Evolutionary conservation across 2,113 vertebrate species (phyloP).

Genomic region (Lipophrys pholis): DNA sequence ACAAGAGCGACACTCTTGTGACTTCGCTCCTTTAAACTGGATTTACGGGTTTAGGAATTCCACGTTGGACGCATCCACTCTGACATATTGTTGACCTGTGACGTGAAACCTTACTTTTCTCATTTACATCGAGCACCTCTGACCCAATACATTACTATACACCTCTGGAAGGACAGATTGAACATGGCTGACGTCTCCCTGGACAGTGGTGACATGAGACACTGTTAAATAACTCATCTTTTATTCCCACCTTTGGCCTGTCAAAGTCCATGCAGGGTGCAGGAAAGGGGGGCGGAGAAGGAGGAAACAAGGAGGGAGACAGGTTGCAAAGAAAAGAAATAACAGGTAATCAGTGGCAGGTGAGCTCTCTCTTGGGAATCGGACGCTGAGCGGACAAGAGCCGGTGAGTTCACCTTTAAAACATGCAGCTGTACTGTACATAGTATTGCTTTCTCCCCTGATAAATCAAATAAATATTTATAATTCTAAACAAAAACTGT

Average conservation of each 20-base stretch:
- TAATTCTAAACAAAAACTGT: background rate
- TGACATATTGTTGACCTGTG: too few species aligned
- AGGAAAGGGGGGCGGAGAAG: background rate
- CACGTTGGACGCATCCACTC: too few species aligned
- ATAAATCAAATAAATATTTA: background rate
- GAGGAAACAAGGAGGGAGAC: conserved; percentile 23
- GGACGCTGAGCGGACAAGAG: conserved; percentile 50
- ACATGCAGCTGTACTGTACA: background rate
- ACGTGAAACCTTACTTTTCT: too few species aligned
- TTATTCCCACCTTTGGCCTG: conserved; percentile 92
- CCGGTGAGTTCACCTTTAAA: conserved; percentile 66
- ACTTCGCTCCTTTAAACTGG: too few species aligned
- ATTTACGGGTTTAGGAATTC: too few species aligned
- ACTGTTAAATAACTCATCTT: conserved; percentile 94
- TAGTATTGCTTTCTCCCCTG: background rate
- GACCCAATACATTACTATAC: conserved; percentile 10
- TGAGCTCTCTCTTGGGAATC: conserved; percentile 59
- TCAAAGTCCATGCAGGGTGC: conserved; percentile 85
- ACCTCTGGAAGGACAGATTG: background rate
- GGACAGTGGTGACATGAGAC: conserved; percentile 55
- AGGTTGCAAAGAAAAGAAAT: conserved; percentile 55
- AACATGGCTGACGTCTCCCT: background rate
- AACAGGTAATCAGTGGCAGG: conserved; percentile 65
- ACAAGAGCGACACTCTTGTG: too few species aligned
- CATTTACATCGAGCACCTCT: background rate